These are phyloP conservation scores for Cantharis lateralis DNA, from an alignment of 2,888 invertebrate species.

Conservation along the genomic window DNA sequence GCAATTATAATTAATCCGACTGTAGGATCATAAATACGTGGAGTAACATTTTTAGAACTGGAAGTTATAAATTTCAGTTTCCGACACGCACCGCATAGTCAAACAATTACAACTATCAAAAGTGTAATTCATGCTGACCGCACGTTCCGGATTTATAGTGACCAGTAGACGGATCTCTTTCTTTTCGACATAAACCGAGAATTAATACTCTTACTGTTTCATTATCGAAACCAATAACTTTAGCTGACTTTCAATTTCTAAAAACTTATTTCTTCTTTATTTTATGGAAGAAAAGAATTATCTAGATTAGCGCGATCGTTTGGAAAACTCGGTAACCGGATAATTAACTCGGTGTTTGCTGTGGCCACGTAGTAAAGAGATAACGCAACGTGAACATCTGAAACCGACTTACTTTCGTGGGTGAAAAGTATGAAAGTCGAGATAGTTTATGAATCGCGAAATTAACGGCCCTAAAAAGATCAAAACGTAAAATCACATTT, in stretches of 20 bases:
- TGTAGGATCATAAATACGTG: constrained; percentile 11
- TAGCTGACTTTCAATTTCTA: constrained; percentile 33
- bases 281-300: constrained; percentile 36
- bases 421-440: constrained; percentile 30
- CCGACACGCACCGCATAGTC: constrained; percentile 47
- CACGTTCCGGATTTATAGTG: constrained; percentile 48
- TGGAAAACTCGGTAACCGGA: constrained; percentile 38
- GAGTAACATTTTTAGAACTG: constrained; percentile 21
- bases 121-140: constrained; percentile 50
- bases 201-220: constrained; percentile 40
- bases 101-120: constrained; percentile 52
- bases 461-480: constrained; percentile 36
- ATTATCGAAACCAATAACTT: constrained; percentile 26
- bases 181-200: constrained; percentile 40
- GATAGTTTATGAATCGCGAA: constrained; percentile 39
- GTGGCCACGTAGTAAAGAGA: constrained; percentile 29
- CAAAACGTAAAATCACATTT: constrained; percentile 32
- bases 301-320: constrained; percentile 39
- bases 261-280: constrained; percentile 26
- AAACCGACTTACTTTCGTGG: constrained; percentile 27
- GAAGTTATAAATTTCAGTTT: constrained; percentile 41
- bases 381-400: constrained; percentile 28
- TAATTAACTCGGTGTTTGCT: constrained; percentile 30
- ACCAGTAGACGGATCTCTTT: constrained; percentile 32
- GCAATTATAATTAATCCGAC: constrained; percentile 29